Percentiles rank a stretch among this genome's conserved stretches.
phyloP scores from a whole-genome alignment of 2,888 invertebrate genomes.

The Sphecodes monilicornis region DNA sequence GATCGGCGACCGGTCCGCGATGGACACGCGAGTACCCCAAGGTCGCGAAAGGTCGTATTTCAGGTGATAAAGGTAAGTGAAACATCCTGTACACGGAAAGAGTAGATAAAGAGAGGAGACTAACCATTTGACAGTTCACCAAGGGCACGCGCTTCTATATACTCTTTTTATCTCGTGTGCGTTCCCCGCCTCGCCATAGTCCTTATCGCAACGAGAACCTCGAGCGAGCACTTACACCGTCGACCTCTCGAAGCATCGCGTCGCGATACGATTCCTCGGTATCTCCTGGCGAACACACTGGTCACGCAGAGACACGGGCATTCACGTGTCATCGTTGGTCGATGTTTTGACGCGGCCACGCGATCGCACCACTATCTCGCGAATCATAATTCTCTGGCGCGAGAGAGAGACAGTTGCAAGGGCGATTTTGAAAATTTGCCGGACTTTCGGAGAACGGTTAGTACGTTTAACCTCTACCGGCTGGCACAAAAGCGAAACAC shows the following conservation, averaged over 20 bases:
- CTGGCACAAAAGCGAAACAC: background rate
- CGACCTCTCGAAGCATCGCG: constrained; percentile 34
- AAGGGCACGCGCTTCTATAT: constrained; percentile 43
- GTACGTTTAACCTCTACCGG: constrained; percentile 18
- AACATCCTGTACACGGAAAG: background rate
- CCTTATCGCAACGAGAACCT: constrained; percentile 29
- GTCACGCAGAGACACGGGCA: background rate
- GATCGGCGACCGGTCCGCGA: background rate
- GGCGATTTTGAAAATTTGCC: background rate
- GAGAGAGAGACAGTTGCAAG: background rate
- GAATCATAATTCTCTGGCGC: background rate
- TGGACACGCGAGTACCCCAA: background rate
- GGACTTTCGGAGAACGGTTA: constrained; percentile 12
- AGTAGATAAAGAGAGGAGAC: constrained; percentile 15
- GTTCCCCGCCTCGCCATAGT: constrained; percentile 25
- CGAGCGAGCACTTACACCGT: constrained; percentile 20
- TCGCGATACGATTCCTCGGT: constrained; percentile 14
- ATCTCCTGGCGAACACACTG: constrained; percentile 16
- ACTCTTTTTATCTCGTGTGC: constrained; percentile 25
- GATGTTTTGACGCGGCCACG: background rate
- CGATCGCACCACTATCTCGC: background rate
- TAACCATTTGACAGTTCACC: constrained; percentile 58
- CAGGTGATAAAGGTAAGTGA: background rate
- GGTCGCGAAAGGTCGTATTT: constrained; percentile 1
- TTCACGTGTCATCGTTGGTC: constrained; percentile 53